These are phyloP conservation scores for Anthoscopus minutus DNA, from an alignment of 2,113 vertebrate genomes.

Conservation along the genomic window DNA sequence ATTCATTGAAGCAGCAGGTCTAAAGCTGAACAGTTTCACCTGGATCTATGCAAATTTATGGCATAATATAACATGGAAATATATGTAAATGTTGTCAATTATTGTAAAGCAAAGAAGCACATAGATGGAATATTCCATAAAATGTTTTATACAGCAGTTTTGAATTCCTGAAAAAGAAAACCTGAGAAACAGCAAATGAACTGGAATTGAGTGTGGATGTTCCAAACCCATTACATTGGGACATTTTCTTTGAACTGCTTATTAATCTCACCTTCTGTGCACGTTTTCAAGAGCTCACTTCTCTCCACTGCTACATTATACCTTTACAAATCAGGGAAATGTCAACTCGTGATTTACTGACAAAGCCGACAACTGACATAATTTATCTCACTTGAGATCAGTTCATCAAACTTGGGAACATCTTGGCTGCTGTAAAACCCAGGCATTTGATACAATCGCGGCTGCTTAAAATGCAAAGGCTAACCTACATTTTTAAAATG, in stretches of 20 bases:
- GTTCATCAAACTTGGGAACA: constrained; percentile 74
- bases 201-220: constrained; percentile 38
- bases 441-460: constrained; percentile 59
- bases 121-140: constrained; percentile 40
- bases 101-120: constrained; percentile 63
- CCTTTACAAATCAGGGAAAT: constrained; percentile 67
- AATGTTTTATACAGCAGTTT: constrained; percentile 15
- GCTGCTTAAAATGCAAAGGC: constrained; percentile 76
- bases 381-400: constrained; percentile 76
- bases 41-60: constrained; percentile 66
- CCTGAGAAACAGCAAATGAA: constrained; percentile 42
- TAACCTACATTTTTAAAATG: constrained; percentile 66
- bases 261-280: constrained; percentile 66
- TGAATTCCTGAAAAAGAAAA: not conserved
- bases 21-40: constrained; percentile 22
- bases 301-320: constrained; percentile 32
- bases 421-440: constrained; percentile 65
- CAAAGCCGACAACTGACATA: constrained; percentile 70
- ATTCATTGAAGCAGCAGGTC: not conserved
- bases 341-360: constrained; percentile 69
- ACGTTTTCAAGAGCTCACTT: constrained; percentile 34
- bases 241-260: constrained; percentile 62
- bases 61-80: constrained; percentile 69
- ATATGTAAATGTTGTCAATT: constrained; percentile 73
- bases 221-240: constrained; percentile 32